These are phyloP conservation scores for Phthorimaea operculella DNA, from an alignment of 1,140 invertebrate species.

Conservation along the genomic window DNA sequence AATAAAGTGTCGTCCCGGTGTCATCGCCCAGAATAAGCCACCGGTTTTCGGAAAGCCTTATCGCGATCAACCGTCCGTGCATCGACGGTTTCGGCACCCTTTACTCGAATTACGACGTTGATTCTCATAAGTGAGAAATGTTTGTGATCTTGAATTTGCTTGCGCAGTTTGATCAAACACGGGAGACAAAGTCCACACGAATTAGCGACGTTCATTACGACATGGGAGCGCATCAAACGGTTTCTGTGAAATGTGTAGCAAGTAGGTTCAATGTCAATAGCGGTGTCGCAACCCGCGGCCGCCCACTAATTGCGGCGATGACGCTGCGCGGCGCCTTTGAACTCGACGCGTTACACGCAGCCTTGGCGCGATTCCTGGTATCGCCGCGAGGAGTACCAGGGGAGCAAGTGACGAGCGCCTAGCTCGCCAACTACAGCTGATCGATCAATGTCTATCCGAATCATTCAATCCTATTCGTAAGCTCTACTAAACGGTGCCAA, in stretches of 20 bases:
- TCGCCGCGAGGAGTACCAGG: constrained; percentile 28
- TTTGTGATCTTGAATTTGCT: background rate
- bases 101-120: background rate
- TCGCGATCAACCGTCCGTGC: constrained; percentile 1
- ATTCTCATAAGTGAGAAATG: background rate
- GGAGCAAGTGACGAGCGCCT: constrained; percentile 12
- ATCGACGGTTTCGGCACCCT: constrained; percentile 5
- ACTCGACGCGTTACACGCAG: constrained; percentile 36
- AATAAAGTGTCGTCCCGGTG: background rate
- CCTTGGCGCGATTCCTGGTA: constrained; percentile 51
- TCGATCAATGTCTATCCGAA: no score
- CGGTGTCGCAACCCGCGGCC: constrained; percentile 39
- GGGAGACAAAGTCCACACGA: background rate
- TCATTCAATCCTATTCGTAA: no score
- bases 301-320: constrained; percentile 55
- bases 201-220: background rate
- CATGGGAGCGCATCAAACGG: constrained; percentile 3
- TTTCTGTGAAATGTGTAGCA: constrained; percentile 5
- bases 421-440: no score
- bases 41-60: background rate
- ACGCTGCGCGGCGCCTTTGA: constrained; percentile 48
- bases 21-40: background rate
- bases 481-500: no score
- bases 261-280: constrained; percentile 59
- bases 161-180: background rate